Percentiles rank a stretch among this genome's conserved stretches.
Evolutionary conservation across 2,888 invertebrate species (phyloP).

Genomic region (Helicoverpa assulta): DNA sequence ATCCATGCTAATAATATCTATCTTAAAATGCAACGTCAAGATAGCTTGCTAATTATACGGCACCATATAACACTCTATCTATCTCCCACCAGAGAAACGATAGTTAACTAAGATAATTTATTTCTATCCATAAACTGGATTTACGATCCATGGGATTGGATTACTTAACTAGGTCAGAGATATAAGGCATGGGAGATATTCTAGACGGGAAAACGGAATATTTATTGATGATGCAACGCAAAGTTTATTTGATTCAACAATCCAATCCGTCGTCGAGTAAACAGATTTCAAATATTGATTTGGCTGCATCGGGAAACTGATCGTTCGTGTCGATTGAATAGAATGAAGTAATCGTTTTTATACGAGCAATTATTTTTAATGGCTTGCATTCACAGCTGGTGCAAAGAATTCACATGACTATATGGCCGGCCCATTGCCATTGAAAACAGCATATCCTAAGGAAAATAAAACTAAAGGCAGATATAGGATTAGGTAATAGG

Average conservation of each 20-base stretch:
- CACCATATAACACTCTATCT: not conserved
- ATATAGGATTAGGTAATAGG: too few relatives aligned
- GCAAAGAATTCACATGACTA: not conserved
- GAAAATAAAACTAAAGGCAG: too few relatives aligned
- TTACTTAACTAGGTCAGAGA: slow-evolving; percentile 33
- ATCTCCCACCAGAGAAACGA: not conserved
- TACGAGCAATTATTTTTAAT: not conserved
- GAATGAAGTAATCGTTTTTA: not conserved
- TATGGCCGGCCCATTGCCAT: too few relatives aligned
- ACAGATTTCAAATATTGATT: not conserved
- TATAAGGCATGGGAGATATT: slow-evolving; percentile 9
- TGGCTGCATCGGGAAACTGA: not conserved
- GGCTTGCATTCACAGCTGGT: not conserved
- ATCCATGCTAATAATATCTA: not conserved
- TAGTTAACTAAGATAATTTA: slow-evolving; percentile 13
- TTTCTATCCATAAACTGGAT: slow-evolving; percentile 22
- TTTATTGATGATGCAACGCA: slow-evolving; percentile 8
- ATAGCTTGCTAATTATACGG: not conserved
- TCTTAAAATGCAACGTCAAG: not conserved
- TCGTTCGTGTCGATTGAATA: not conserved
- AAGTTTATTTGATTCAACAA: slow-evolving; percentile 7
- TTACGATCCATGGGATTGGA: slow-evolving; percentile 25
- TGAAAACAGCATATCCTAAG: too few relatives aligned
- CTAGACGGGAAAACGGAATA: not conserved
- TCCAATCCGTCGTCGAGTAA: not conserved